phyloP scores from a whole-genome alignment of 2,888 invertebrate species.

The Ophion ventricosus region DNA sequence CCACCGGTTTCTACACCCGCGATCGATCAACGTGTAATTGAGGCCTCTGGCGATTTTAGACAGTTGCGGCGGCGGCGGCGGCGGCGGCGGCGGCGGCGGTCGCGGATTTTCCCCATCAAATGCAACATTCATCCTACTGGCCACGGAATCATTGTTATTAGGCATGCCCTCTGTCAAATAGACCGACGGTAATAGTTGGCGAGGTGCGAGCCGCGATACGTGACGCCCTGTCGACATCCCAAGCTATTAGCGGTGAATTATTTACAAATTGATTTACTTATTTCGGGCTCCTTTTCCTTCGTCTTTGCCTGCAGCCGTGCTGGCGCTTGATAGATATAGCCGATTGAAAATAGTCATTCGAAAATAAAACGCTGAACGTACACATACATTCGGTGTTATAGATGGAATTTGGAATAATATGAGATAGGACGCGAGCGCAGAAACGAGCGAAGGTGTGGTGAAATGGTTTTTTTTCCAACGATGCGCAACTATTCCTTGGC shows the following conservation, averaged over 20 bases:
- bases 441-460: too few species aligned
- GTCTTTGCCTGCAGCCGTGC: background rate
- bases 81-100: too few species aligned
- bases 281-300: too few species aligned
- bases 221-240: background rate
- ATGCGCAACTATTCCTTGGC: background rate
- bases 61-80: too few species aligned
- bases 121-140: background rate
- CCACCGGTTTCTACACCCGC: background rate
- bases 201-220: background rate
- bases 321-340: background rate
- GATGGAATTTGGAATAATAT: too few species aligned
- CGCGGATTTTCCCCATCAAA: too few species aligned
- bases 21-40: background rate
- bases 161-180: background rate
- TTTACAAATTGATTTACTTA: background rate
- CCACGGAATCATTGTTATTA: background rate
- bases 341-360: too few species aligned
- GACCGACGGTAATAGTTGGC: background rate
- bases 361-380: too few species aligned
- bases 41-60: background rate
- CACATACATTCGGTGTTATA: too few species aligned
- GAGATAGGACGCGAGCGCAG: too few species aligned
- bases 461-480: background rate
- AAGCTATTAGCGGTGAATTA: background rate